Percentiles rank a stretch among this genome's conserved stretches.
These are phyloP conservation scores for Microplitis deprimator DNA, from an alignment of 2,888 invertebrate species.

Conservation along the genomic window DNA sequence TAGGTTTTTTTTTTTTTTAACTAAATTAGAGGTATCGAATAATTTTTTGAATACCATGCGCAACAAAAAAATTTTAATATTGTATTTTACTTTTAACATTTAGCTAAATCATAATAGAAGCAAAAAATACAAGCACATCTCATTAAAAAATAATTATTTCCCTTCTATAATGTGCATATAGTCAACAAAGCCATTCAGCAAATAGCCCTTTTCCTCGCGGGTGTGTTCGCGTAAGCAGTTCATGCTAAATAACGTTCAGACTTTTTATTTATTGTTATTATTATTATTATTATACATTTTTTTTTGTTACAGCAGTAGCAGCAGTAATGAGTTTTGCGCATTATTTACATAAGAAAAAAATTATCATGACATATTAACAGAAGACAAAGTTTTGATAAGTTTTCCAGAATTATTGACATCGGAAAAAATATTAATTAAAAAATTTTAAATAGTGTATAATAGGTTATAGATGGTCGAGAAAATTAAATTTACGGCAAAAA, in stretches of 20 bases:
- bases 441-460: too few relatives aligned
- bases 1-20: neutral
- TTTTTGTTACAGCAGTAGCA: neutral
- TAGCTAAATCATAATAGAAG: neutral
- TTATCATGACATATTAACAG: neutral
- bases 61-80: neutral
- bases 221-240: neutral
- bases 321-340: neutral
- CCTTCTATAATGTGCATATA: neutral
- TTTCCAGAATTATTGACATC: too few relatives aligned
- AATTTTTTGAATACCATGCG: neutral
- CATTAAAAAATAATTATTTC: neutral
- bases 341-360: neutral
- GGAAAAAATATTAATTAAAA: too few relatives aligned
- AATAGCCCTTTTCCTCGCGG: neutral
- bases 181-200: neutral
- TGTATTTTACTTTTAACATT: neutral
- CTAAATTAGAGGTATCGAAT: neutral
- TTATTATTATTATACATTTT: neutral
- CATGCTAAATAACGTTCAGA: neutral
- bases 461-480: too few relatives aligned
- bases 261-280: neutral
- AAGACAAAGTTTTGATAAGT: neutral
- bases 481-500: too few relatives aligned
- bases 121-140: neutral